Base-by-base conservation (phyloP, 2,113 vertebrate species). In the Varanus salvator region DNA sequence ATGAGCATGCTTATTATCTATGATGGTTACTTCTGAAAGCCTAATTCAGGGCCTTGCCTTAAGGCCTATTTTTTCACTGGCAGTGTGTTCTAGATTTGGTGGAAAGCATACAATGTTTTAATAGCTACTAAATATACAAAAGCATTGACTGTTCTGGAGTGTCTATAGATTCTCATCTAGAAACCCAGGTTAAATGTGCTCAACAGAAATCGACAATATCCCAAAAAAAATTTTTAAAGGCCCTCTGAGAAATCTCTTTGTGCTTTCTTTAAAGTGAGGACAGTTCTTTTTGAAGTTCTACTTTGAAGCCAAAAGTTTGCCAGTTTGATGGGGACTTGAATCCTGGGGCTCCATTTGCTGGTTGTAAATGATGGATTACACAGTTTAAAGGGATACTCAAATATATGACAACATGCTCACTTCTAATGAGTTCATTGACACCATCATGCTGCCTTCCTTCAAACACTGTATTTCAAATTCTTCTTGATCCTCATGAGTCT, bases 391-490 rank as follows among this genome's bases (percentile, higher is more conserved):
- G 85, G 68, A 84, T 44, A 64, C 0, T 6, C 0, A 12, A 60
- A 60, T 66, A 27, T 57, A 86, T 90, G 52, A 82, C 27, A 81
- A 27, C 34, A 72, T 44, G 76, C 89, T 75, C 0, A 0, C 31
- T 90, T 86, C 84, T 93, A 94, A 88, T 83, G 81, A 89, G 88
- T 86, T 90, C 84, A 71, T 44, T 87, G n/a, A 52, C 78, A 19
- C 8, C 75, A 88, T 57, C 34, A 69, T 9, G 19, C 11, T 69
- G 2, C 34, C 71, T 44, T 27, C n/a, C 3, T 12, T 71, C 81
- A 60, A 27, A 75, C n/a, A 23, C 23, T 34, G 48, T 85, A 5
- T 64, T 50, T 69, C 19, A 29, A 5, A 25, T 31, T 3, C 12
- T 50, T 68, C n/a, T 68, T 23, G 2, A 69, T 69, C 48, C 9